Evolutionary conservation across 2,797 vertebrate genomes (phyloP).

Genomic region (Tokudaia tokunoshimensis): DNA sequence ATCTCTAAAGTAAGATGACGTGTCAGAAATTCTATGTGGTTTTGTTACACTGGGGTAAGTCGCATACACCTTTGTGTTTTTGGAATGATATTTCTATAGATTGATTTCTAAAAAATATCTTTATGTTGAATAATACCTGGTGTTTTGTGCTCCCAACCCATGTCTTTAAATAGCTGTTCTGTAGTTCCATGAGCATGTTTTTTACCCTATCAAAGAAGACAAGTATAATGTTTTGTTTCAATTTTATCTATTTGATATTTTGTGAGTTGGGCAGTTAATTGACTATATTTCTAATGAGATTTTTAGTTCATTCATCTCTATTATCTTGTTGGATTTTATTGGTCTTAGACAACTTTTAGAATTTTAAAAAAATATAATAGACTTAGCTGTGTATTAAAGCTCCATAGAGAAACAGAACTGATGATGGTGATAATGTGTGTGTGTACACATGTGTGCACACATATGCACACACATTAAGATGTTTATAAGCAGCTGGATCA

Average conservation of each 20-base stretch:
- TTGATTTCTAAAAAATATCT: neutral
- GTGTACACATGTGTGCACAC: neutral
- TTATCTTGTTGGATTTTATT: neutral
- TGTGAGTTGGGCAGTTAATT: neutral
- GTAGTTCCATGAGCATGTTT: neutral
- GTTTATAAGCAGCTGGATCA: neutral
- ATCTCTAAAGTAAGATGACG: conserved; percentile 85
- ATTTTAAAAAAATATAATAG: neutral
- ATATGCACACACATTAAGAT: neutral
- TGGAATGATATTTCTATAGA: neutral
- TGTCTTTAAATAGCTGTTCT: neutral
- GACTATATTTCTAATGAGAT: neutral
- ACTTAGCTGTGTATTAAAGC: neutral
- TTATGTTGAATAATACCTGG: neutral
- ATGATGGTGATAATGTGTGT: neutral
- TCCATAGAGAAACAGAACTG: neutral
- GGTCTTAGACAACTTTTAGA: neutral
- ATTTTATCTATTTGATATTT: neutral
- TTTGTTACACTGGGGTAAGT: conserved; percentile 87
- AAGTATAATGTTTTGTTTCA: neutral
- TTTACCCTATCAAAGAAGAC: neutral
- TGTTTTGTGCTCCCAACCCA: neutral
- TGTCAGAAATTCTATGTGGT: conserved; percentile 72
- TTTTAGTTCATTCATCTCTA: neutral
- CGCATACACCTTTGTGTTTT: neutral